These are phyloP conservation scores for Notolabrus celidotus DNA, from an alignment of 2,797 vertebrate genomes.

Conservation along the genomic window DNA sequence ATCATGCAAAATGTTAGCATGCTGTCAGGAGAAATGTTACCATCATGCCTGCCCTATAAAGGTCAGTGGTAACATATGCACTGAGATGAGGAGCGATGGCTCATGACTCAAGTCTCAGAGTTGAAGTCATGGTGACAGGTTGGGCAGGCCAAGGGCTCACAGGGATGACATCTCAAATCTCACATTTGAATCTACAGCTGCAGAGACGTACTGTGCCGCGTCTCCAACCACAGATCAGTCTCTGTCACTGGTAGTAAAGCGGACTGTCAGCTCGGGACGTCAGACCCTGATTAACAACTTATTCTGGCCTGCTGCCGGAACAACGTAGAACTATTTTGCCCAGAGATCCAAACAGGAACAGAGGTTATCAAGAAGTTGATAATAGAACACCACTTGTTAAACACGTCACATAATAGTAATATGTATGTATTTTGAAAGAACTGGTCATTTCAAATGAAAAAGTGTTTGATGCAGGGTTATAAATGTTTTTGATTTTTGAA, in stretches of 20 bases:
- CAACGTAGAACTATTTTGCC: conserved; percentile 21
- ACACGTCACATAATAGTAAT: neutral
- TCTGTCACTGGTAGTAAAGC: conserved; percentile 60
- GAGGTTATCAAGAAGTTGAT: conserved; percentile 40
- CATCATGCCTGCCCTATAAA: conserved; percentile 57
- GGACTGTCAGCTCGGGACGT: conserved; percentile 49
- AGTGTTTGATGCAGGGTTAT: no score
- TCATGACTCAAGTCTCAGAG: conserved; percentile 51
- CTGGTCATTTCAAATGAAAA: no score
- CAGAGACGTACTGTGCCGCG: conserved; percentile 34
- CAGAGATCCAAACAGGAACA: conserved; percentile 39
- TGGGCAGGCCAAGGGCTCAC: conserved; percentile 36
- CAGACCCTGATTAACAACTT: conserved; percentile 63
- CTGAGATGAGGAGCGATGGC: conserved; percentile 53
- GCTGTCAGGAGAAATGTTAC: conserved; percentile 58
- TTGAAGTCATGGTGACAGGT: conserved; percentile 56
- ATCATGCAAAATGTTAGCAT: conserved; percentile 52
- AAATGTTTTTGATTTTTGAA: no score
- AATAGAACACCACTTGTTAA: conserved; percentile 8
- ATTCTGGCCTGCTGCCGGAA: conserved; percentile 43
- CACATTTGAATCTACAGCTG: conserved; percentile 56
- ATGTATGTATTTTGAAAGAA: no score
- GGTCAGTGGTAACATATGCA: conserved; percentile 64
- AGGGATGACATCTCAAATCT: conserved; percentile 46
- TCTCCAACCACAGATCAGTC: conserved; percentile 42